Percentiles rank a stretch among this genome's conserved stretches.
These are phyloP conservation scores for Hirtodrosophila duncani DNA, from an alignment of 2,888 invertebrate genomes.

Conservation along the genomic window DNA sequence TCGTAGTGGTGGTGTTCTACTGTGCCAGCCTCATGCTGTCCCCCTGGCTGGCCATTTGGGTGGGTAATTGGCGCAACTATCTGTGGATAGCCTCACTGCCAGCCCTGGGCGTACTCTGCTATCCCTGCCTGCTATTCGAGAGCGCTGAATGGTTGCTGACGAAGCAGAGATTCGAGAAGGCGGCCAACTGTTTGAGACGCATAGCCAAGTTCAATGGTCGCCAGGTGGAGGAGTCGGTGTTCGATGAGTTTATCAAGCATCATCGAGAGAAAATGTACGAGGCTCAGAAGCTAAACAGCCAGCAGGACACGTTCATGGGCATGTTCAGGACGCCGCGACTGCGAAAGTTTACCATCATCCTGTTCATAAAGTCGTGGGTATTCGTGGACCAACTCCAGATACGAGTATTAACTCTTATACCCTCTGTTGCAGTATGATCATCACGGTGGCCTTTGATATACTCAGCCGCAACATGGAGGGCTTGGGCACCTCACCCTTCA, in stretches of 20 bases:
- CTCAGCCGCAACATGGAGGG: constrained; percentile 81
- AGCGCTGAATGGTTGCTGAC: constrained; percentile 82
- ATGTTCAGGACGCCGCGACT: constrained; percentile 80
- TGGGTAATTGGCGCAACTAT: constrained; percentile 80
- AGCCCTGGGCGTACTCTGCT: constrained; percentile 77
- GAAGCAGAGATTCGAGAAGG: constrained; percentile 79
- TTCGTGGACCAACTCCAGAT: background rate
- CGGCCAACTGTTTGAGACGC: constrained; percentile 79
- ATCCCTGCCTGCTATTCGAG: constrained; percentile 81
- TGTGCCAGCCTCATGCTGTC: constrained; percentile 79
- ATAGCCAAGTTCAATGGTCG: constrained; percentile 80
- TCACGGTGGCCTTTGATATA: constrained; percentile 81
- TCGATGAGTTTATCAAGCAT: constrained; percentile 77
- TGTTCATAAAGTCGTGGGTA: constrained; percentile 82
- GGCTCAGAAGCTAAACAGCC: constrained; percentile 30
- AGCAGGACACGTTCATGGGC: constrained; percentile 78
- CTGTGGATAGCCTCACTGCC: constrained; percentile 79
- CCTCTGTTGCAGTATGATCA: constrained; percentile 79
- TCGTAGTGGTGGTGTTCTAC: constrained; percentile 81
- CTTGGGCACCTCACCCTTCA: constrained; percentile 80
- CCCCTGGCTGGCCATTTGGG: constrained; percentile 79
- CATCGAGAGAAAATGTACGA: constrained; percentile 55
- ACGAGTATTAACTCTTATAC: background rate
- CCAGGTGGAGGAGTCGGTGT: constrained; percentile 75
- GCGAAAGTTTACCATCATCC: constrained; percentile 80